Base-by-base conservation (phyloP, 2,888 invertebrate genomes). In the Heliothis peltigera region DNA sequence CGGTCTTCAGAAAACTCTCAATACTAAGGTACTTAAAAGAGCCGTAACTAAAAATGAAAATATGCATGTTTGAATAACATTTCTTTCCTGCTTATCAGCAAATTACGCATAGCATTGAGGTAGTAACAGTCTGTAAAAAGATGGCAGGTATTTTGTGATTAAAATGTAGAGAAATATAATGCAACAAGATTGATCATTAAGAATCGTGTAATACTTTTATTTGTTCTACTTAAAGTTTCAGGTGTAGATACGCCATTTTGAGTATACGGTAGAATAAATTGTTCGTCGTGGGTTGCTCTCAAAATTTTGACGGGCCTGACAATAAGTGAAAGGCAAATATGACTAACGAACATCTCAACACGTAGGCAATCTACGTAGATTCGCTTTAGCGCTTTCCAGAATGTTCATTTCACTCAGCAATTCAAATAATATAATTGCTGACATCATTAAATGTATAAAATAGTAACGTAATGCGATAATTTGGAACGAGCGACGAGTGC, bases 41-140 rank as follows among this genome's bases (percentile, higher is more conserved):
- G 59, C 59, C 56, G 59, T 21, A 28, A 60, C 21, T 49, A 72
- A 74, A 18, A 28, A 19, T 17, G 64, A 70, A 64, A 69, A 60
- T 64, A 54, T 55, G 64, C 64, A 56, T 74, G 64, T 58, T 71
- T 47, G 19, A 70, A 73, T 60, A 74, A 60, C 28, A 64, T 32
- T 64, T 57, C n/a, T 63, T 56, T 72, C 48, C 47, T 55, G 28
- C 70, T 64, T 73, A 73, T 75, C 75, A 58, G 57, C 17, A 18
- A 60, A 75, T 75, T 73, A 65, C 60, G 43, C 65, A 70, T 46
- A 64, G 70, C 57, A 61, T 74, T 73, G 72, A 73, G 57, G 22
- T 53, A 32, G 21, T 49, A 64, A 53, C 63, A 73, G 57, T 46
- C 35, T 28, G 49, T 19, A 56, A 8, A 15, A 49, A n/a, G 1